Conservation (phyloP, 2,888 invertebrate species). For the Phorcus lineatus region DNA sequence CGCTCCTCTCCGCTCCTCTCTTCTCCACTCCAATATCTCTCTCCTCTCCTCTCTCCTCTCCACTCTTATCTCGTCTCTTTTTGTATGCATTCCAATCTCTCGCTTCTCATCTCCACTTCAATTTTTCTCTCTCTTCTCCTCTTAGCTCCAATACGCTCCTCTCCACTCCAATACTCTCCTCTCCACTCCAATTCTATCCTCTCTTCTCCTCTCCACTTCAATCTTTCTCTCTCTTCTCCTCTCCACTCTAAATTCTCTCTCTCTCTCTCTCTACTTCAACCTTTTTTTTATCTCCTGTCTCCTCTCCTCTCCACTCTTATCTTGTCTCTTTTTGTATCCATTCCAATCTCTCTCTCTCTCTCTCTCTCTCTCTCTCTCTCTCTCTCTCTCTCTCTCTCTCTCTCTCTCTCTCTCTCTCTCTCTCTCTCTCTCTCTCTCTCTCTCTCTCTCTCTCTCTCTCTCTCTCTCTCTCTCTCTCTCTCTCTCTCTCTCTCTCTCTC, state of each 20-base stretch:
- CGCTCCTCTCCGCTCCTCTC: too few species aligned
- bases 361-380: background rate
- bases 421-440: background rate
- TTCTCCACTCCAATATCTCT: too few species aligned
- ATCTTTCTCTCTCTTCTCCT: too few species aligned
- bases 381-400: background rate
- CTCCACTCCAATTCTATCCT: too few species aligned
- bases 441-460: too few species aligned
- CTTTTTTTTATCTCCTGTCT: too few species aligned
- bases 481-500: too few species aligned
- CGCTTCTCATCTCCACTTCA: background rate
- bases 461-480: too few species aligned
- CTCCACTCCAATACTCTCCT: too few species aligned
- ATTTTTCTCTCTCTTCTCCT: background rate
- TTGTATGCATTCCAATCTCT: background rate
- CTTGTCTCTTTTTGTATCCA: background rate
- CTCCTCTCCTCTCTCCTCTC: background rate
- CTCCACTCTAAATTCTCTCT: too few species aligned
- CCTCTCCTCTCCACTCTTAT: background rate
- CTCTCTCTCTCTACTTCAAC: too few species aligned
- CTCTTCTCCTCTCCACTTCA: background rate
- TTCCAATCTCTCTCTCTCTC: background rate
- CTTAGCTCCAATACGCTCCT: too few species aligned
- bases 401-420: background rate
- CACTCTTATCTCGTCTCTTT: background rate